Conservation (phyloP, 2,113 vertebrate genomes). For the Elaphurus davidianus region DNA sequence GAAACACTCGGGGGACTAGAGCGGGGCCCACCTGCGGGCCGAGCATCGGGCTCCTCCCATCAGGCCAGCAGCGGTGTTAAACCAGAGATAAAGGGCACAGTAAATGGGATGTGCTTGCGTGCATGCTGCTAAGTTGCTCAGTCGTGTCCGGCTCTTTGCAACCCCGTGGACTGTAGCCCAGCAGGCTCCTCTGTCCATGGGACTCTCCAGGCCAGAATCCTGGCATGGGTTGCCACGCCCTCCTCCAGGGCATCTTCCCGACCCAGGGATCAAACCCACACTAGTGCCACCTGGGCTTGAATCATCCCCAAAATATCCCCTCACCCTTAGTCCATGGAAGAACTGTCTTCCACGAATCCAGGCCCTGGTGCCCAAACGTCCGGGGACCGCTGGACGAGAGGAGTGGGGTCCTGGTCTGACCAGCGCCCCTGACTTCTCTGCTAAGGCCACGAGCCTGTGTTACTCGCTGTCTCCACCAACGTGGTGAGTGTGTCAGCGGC, state of each 20-base stretch:
- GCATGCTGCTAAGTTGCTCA: neutral
- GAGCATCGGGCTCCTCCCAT: neutral
- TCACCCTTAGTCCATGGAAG: neutral
- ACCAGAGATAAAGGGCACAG: neutral
- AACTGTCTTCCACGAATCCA: neutral
- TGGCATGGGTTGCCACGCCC: neutral
- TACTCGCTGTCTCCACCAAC: rapidly evolving
- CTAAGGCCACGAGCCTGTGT: neutral
- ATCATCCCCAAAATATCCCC: neutral
- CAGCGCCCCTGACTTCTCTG: rapidly evolving
- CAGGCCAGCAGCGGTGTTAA: neutral
- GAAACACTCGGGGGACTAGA: rapidly evolving
- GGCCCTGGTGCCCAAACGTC: neutral
- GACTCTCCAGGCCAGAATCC: neutral
- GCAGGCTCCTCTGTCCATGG: neutral
- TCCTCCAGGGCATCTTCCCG: neutral
- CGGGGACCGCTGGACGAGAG: neutral
- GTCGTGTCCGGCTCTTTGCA: neutral
- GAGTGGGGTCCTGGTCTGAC: rapidly evolving
- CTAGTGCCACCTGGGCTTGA: neutral
- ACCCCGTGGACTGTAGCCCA: neutral
- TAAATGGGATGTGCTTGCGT: neutral
- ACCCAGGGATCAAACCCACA: neutral
- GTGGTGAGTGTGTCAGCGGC: rapidly evolving
- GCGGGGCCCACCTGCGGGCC: neutral